Conservation (phyloP, 1,140 invertebrate genomes). For the Delia radicum region DNA sequence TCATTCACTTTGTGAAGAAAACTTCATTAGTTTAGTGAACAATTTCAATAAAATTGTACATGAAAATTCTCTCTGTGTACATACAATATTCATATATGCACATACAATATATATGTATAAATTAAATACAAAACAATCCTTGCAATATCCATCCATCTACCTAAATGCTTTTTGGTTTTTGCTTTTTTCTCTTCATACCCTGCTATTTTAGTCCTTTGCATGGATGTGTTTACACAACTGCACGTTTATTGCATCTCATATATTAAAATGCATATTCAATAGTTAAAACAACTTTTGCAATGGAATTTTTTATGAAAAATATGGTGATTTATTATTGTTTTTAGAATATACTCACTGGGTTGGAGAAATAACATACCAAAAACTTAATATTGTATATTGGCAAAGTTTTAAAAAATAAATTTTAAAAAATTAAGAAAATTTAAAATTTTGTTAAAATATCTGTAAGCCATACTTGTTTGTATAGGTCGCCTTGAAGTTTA, state of each 20-base stretch:
- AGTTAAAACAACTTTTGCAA: background rate
- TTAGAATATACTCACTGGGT: background rate
- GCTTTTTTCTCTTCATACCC: background rate
- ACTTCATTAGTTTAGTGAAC: too few species aligned
- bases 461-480: too few species aligned
- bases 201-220: too few species aligned
- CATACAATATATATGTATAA: background rate
- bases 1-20: too few species aligned
- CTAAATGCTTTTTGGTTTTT: background rate
- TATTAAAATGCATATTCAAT: background rate
- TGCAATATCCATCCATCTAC: background rate
- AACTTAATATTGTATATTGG: background rate
- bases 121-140: background rate
- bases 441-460: too few species aligned
- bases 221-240: background rate
- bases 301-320: background rate
- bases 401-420: background rate
- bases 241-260: conserved; percentile 1
- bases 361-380: too few species aligned
- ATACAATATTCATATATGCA: background rate
- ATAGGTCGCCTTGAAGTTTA: too few species aligned
- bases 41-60: too few species aligned
- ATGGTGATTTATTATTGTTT: background rate
- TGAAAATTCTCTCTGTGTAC: too few species aligned
- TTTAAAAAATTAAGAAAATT: too few species aligned